Conservation (phyloP, 2,888 invertebrate species). For the Endotricha flammealis region DNA sequence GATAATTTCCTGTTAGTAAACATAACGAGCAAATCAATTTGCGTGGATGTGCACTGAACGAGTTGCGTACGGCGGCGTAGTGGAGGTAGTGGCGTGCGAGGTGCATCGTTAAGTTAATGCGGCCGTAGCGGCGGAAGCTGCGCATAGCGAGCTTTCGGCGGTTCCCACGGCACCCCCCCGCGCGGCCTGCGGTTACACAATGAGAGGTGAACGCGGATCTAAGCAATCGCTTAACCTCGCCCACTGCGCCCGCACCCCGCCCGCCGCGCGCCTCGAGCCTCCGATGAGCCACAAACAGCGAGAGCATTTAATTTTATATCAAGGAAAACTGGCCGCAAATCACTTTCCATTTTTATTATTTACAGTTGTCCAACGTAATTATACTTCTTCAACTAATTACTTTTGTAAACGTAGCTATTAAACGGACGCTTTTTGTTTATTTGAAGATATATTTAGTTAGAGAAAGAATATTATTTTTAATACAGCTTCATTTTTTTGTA, state of each 20-base stretch:
- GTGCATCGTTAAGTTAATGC: constrained; percentile 66
- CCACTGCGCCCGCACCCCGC: constrained; percentile 57
- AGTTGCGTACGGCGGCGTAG: constrained; percentile 35
- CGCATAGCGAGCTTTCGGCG: constrained; percentile 71
- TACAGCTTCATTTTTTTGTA: no score
- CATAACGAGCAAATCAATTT: constrained; percentile 65
- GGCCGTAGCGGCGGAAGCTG: constrained; percentile 70
- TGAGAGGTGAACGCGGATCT: constrained; percentile 78
- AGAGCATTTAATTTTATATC: constrained; percentile 18
- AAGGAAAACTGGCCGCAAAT: constrained; percentile 19
- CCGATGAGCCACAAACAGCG: constrained; percentile 18
- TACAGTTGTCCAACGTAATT: constrained; percentile 7
- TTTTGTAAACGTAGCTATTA: constrained; percentile 1
- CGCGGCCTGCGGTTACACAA: constrained; percentile 66
- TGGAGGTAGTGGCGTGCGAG: constrained; percentile 49
- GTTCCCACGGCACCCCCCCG: constrained; percentile 69
- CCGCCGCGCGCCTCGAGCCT: constrained; percentile 25
- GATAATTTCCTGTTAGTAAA: constrained; percentile 62
- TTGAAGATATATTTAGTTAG: no score
- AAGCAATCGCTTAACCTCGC: constrained; percentile 78
- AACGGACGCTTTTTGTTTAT: no score
- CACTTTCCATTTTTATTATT: constrained; percentile 19
- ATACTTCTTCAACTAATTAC: constrained; percentile 4
- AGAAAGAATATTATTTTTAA: no score
- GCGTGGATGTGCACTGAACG: constrained; percentile 34